Evolutionary conservation across 1,140 invertebrate genomes (phyloP).

Genomic region (Brachionus sp.): DNA sequence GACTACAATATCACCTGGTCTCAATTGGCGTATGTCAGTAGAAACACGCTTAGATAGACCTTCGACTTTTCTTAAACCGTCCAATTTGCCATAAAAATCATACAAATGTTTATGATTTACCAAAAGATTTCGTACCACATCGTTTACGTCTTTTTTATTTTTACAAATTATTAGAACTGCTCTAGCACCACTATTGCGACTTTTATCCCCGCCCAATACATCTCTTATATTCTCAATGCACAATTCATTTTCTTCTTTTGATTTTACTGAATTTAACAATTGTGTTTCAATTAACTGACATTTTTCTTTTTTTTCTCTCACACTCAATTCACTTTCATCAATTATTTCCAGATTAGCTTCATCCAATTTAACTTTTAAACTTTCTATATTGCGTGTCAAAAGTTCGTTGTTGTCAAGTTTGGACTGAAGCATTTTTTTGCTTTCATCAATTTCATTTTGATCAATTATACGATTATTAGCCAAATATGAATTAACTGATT

Average conservation of each 20-base stretch:
- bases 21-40: background rate
- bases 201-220: background rate
- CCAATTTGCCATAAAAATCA: background rate
- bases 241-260: background rate
- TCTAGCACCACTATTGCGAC: background rate
- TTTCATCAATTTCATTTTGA: background rate
- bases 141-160: background rate
- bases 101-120: background rate
- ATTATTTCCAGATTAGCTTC: background rate
- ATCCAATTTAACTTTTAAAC: background rate
- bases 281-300: background rate
- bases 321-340: background rate
- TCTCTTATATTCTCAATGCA: constrained; percentile 1
- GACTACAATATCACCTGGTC: constrained; percentile 3
- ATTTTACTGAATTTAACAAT: background rate
- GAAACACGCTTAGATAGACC: background rate
- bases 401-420: background rate
- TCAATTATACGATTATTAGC: background rate
- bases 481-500: background rate
- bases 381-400: background rate
- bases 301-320: background rate
- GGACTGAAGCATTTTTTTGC: background rate
- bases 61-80: background rate
- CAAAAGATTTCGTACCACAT: background rate
- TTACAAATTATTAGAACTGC: background rate